phyloP scores from a whole-genome alignment of 2,888 invertebrate species.

The Limnephilus lunatus region DNA sequence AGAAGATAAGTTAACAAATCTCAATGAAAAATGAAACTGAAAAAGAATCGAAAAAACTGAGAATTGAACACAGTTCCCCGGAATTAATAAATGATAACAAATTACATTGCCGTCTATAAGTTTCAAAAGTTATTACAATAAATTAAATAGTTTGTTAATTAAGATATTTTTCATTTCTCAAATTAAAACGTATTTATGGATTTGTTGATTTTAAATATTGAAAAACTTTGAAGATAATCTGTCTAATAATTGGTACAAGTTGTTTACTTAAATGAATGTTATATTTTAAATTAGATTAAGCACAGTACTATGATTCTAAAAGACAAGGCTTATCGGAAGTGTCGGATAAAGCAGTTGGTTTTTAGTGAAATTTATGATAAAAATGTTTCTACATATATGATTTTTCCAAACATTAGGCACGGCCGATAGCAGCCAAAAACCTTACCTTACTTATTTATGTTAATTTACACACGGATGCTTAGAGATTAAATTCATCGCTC shows the following conservation, averaged over 20 bases:
- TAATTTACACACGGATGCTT: neutral
- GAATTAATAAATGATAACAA: no score
- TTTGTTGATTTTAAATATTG: neutral
- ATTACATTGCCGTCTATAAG: no score
- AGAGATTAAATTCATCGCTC: neutral
- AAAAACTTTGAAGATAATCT: neutral
- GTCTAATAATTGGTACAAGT: neutral
- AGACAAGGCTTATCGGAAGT: neutral
- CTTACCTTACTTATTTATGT: neutral
- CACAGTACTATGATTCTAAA: neutral
- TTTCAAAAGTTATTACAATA: no score
- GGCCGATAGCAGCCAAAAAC: neutral
- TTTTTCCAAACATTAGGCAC: neutral
- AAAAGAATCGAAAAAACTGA: no score
- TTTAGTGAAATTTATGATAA: neutral
- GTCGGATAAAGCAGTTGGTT: neutral
- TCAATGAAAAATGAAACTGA: no score
- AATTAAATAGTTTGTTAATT: neutral
- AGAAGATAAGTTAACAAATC: no score
- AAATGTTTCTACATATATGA: neutral
- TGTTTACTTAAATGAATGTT: neutral
- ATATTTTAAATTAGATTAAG: neutral
- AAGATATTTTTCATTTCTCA: neutral
- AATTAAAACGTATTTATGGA: neutral
- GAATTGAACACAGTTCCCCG: no score